Conservation (phyloP, 2,113 vertebrate genomes). For the Indri indri region DNA sequence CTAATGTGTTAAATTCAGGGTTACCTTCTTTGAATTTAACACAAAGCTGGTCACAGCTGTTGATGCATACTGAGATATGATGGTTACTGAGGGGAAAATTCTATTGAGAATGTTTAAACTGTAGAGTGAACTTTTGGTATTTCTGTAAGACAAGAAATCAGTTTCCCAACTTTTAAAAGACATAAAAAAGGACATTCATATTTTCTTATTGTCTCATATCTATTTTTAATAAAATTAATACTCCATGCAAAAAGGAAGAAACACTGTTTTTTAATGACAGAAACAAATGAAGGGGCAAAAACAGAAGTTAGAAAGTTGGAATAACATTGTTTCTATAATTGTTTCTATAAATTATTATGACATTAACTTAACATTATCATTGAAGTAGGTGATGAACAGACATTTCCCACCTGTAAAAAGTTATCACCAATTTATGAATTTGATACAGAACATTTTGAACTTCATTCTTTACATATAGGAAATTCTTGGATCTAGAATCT, state of each 20-base stretch:
- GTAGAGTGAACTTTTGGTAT: neutral
- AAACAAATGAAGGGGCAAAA: neutral
- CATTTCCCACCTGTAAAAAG: neutral
- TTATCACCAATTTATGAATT: neutral
- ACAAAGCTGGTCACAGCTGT: neutral
- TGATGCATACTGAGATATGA: neutral
- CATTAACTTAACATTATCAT: neutral
- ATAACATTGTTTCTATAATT: neutral
- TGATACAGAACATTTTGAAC: neutral
- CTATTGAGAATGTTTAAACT: neutral
- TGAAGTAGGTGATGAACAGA: neutral
- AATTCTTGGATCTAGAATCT: neutral
- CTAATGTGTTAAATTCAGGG: neutral
- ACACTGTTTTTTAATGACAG: neutral
- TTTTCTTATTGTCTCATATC: neutral
- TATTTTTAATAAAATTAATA: neutral
- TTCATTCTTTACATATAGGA: neutral
- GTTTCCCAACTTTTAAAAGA: neutral
- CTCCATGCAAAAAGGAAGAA: neutral
- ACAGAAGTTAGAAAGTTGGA: neutral
- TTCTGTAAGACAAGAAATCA: neutral
- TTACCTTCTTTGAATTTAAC: neutral
- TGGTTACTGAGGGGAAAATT: neutral
- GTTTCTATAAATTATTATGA: neutral
- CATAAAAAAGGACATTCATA: neutral